Evolutionary conservation across 2,888 invertebrate species (phyloP).

Genomic region (Heliconius ethilla): DNA sequence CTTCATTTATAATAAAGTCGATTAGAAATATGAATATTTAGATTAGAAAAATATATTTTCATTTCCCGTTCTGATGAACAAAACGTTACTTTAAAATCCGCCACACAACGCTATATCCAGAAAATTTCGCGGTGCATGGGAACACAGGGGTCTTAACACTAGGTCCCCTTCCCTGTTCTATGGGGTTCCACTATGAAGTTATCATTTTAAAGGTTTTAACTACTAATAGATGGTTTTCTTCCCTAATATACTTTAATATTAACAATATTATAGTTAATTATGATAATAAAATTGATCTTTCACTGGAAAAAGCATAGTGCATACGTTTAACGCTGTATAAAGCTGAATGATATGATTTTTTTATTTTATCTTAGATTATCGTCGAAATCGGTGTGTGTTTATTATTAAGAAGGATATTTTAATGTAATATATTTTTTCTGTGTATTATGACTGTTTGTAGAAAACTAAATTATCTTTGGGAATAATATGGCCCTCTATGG

Average conservation of each 20-base stretch:
- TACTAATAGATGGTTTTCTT: no score
- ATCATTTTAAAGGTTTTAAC: no score
- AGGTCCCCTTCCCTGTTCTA: no score
- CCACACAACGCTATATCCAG: no score
- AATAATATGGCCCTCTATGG: background rate
- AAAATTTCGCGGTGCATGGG: no score
- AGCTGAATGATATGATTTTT: constrained; percentile 1
- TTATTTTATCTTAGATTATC: background rate
- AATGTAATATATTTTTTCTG: background rate
- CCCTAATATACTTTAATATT: background rate
- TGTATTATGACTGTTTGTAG: background rate
- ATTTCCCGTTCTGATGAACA: no score
- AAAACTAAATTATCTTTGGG: background rate
- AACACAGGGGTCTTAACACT: no score
- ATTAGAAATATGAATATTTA: no score
- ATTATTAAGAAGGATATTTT: background rate
- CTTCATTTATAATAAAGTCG: no score
- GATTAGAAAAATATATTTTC: no score
- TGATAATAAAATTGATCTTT: constrained; percentile 10
- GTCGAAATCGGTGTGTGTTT: background rate
- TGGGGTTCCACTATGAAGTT: no score
- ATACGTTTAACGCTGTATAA: background rate
- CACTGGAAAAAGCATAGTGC: constrained; percentile 9
- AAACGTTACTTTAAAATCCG: no score
- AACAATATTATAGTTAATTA: background rate